Evolutionary conservation across 2,113 vertebrate species (phyloP), one percentile per base, ranked within the genome.

Genomic region (Rhinolophus ferrumequinum): DNA sequence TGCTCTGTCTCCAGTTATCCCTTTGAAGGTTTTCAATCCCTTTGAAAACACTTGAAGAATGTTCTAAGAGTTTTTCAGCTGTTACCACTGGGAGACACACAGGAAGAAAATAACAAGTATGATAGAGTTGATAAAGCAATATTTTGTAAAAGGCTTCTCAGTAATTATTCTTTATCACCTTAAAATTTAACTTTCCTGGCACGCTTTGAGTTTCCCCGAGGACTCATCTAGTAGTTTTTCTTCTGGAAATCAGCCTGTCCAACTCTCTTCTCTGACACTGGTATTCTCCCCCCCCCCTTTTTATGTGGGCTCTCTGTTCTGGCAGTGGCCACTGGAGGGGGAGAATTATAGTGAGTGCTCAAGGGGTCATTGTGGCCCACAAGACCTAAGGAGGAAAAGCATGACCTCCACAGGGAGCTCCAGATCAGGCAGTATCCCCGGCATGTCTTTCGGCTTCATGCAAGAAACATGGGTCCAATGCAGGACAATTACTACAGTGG

Each of bases 121-220:
- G 11, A 50, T 67, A 67, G 24, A 67, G 9, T 92, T 96, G 80
- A 96, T 15, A 76, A 90, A 90, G 54, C 22, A 81, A 44, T 85
- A 81, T 67, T 94, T 92, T 69, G 16, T 56, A 93, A 91, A 95
- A 94, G 58, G 10, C 9, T 75, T 94, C 76, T 93, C 22, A 44
- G 66, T 84, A 83, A 82, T 96, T 84, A 66, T 93, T 89, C 35
- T 93, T 93, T 91, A 8, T 86, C 41, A 79, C 86, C 54, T 90
- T 97, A 21, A 81, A 88, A 26, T 94, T 88, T 69, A 82, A 73
- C 54, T 88, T 94, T 88, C 60, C 66, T 89, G 76, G 41, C 26
- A 77, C 33, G 18, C 41, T 94, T 84, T 88, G 41, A 18, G 76
- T 18, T 83, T 84, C 72, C 50, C 77, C 41, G 35, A 60, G 47